phyloP scores from a whole-genome alignment of 37 sponge, comb jelly and placozoan species.

The Aplysina aerophoba region DNA sequence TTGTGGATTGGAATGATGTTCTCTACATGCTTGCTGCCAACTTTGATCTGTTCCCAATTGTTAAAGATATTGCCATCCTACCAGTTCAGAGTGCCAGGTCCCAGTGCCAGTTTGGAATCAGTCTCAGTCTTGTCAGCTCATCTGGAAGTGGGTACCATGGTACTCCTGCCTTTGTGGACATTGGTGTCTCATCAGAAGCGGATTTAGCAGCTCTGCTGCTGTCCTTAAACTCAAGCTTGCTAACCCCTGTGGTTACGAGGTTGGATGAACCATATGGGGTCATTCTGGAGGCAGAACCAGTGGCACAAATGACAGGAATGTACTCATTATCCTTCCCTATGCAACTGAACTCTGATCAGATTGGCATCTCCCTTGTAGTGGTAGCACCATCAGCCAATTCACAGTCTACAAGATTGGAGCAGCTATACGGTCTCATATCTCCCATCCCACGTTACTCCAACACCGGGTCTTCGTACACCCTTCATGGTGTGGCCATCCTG shows the following conservation, averaged over 20 bases:
- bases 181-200: slow-evolving; percentile 11
- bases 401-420: slow-evolving; percentile 11
- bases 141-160: background rate
- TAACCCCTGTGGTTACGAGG: background rate
- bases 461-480: background rate
- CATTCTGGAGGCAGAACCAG: background rate
- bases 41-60: slow-evolving; percentile 51
- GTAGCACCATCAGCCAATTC: slow-evolving; percentile 15
- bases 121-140: slow-evolving; percentile 14
- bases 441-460: slow-evolving; percentile 19
- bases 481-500: slow-evolving; percentile 4
- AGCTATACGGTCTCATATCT: slow-evolving; percentile 50
- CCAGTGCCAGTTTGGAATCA: slow-evolving; percentile 56
- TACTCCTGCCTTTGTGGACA: slow-evolving; percentile 46
- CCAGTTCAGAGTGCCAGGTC: slow-evolving; percentile 48
- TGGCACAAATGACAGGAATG: background rate
- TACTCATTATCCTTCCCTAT: slow-evolving; percentile 20
- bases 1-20: slow-evolving; percentile 63
- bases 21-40: slow-evolving; percentile 57
- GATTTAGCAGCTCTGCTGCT: background rate
- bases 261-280: slow-evolving; percentile 39
- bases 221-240: background rate
- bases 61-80: slow-evolving; percentile 39
- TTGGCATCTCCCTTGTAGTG: slow-evolving; percentile 61
- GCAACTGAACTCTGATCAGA: background rate